These are phyloP conservation scores for Picus viridis DNA, from an alignment of 2,797 vertebrate species.

Conservation along the genomic window DNA sequence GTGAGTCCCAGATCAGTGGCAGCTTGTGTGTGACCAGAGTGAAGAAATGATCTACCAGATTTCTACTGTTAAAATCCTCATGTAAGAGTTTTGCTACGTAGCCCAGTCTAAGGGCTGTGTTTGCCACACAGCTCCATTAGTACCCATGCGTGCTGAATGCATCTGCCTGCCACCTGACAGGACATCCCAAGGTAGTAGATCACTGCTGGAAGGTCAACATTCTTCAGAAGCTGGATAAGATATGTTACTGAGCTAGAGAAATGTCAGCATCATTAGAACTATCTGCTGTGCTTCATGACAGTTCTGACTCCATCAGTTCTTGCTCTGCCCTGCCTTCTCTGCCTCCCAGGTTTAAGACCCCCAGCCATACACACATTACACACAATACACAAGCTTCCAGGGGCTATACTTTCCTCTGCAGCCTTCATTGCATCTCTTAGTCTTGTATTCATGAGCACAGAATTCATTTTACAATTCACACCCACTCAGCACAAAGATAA, in stretches of 20 bases:
- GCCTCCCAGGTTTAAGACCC: neutral
- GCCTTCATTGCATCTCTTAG: neutral
- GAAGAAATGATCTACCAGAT: neutral
- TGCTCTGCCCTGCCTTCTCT: neutral
- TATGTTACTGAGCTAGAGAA: neutral
- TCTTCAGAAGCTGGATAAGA: neutral
- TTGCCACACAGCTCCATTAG: neutral
- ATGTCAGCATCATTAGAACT: neutral
- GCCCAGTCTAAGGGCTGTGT: neutral
- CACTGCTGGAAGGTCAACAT: neutral
- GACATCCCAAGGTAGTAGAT: neutral
- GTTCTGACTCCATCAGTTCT: neutral
- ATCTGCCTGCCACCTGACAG: neutral
- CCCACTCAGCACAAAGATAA: slow-evolving; percentile 11
- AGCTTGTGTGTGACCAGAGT: neutral
- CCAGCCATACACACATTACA: fast-evolving
- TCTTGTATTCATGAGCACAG: neutral
- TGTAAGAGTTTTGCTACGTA: neutral
- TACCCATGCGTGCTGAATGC: neutral
- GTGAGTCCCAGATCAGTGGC: neutral
- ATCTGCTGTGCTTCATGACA: fast-evolving
- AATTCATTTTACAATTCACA: neutral
- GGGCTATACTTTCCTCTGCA: neutral
- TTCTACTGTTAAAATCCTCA: neutral
- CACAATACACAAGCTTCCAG: neutral